phyloP scores from a whole-genome alignment of 1,140 invertebrate species.

The Cephus cinctus region DNA sequence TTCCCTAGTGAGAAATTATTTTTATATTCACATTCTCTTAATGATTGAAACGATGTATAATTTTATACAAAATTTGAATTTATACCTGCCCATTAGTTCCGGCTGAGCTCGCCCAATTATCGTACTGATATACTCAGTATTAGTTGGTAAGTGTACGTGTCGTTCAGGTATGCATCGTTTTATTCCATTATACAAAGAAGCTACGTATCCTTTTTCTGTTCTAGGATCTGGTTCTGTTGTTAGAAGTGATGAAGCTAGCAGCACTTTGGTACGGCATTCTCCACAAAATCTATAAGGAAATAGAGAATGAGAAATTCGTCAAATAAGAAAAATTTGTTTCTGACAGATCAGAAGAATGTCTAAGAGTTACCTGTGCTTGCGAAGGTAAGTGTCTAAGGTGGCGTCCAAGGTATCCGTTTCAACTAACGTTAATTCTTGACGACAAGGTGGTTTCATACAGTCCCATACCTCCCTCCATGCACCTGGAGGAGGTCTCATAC shows the following conservation, averaged over 20 bases:
- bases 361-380: conserved; percentile 72
- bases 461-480: conserved; percentile 86
- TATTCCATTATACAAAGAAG: conserved; percentile 81
- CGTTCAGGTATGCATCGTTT: conserved; percentile 80
- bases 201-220: conserved; percentile 87
- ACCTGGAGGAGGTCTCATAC: conserved; percentile 67
- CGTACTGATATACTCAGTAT: conserved; percentile 83
- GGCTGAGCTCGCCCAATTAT: conserved; percentile 87
- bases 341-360: too few relatives aligned
- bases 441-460: conserved; percentile 78
- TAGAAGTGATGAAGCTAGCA: conserved; percentile 82
- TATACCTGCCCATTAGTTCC: conserved; percentile 76
- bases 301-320: conserved; percentile 7
- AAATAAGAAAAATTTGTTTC: conserved; percentile 3
- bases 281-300: conserved; percentile 72
- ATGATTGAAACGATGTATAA: background rate
- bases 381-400: conserved; percentile 84
- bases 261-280: conserved; percentile 88
- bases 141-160: conserved; percentile 83
- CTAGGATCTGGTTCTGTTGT: conserved; percentile 79
- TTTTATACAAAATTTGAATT: conserved; percentile 3
- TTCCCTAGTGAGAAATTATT: conserved; percentile 68
- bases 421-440: conserved; percentile 82
- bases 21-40: background rate
- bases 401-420: conserved; percentile 78